These are phyloP conservation scores for Hermodice carunculata DNA, from an alignment of 2,888 invertebrate genomes.

Conservation along the genomic window DNA sequence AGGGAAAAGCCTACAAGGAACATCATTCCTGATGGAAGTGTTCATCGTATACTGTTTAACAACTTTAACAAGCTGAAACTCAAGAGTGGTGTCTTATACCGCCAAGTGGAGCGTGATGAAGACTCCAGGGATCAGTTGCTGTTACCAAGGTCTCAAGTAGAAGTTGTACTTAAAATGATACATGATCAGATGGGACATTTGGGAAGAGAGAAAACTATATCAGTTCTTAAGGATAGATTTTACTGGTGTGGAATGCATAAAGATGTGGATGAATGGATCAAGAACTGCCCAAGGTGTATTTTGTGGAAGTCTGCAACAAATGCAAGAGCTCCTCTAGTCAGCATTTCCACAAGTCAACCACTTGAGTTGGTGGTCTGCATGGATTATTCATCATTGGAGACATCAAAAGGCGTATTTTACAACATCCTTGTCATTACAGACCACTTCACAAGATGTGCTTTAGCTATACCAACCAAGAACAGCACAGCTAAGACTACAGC, in stretches of 20 bases:
- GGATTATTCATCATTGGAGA: conserved; percentile 30
- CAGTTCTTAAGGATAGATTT: neutral
- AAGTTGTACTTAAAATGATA: neutral
- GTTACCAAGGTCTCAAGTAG: too few relatives aligned
- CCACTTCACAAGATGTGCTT: conserved; percentile 31
- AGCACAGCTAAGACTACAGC: conserved; percentile 33
- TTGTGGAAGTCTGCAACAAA: neutral
- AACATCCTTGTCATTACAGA: conserved; percentile 37
- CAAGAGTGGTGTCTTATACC: too few relatives aligned
- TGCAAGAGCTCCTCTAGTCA: conserved; percentile 8
- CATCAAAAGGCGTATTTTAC: conserved; percentile 18
- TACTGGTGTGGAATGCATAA: neutral
- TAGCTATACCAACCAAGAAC: conserved; percentile 29
- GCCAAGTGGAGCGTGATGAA: too few relatives aligned
- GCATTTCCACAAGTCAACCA: conserved; percentile 17
- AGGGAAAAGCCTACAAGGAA: too few relatives aligned
- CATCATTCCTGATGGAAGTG: too few relatives aligned
- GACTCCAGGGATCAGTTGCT: too few relatives aligned
- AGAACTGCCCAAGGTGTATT: neutral
- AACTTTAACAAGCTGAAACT: too few relatives aligned
- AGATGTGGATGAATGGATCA: neutral
- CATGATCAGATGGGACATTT: neutral
- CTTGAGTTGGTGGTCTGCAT: conserved; percentile 33
- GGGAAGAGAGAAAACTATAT: neutral
- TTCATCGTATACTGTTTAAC: too few relatives aligned